Percentiles rank a stretch among this genome's conserved stretches.
Conservation (phyloP, 2,797 vertebrate species). For the Brotogeris chrysoptera region DNA sequence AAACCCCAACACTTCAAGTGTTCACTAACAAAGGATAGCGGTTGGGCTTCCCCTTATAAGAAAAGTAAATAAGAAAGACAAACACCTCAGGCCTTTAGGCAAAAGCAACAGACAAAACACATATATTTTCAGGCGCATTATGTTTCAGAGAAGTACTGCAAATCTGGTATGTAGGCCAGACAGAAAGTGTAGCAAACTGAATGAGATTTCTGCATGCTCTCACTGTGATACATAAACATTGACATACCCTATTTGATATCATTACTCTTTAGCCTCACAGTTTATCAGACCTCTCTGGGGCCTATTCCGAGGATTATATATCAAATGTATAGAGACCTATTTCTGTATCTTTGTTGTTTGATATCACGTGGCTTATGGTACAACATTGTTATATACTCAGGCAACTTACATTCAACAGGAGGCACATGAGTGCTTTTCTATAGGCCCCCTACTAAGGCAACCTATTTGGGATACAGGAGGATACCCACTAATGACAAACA, state of each 20-base stretch:
- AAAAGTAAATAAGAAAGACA: neutral
- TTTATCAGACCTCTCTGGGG: neutral
- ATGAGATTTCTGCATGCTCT: neutral
- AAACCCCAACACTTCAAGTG: neutral
- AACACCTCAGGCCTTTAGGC: neutral
- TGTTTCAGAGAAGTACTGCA: neutral
- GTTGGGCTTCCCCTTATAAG: neutral
- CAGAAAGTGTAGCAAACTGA: neutral
- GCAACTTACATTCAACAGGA: neutral
- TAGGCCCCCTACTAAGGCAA: rapidly evolving
- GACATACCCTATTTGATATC: neutral
- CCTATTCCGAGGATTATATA: neutral
- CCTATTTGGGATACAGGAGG: neutral
- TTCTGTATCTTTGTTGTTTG: neutral
- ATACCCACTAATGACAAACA: neutral
- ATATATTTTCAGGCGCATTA: neutral
- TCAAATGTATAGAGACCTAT: neutral
- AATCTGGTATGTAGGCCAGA: neutral
- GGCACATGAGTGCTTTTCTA: neutral
- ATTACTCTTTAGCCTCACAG: neutral
- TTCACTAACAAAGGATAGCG: neutral
- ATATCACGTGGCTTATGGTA: neutral
- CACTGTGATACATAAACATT: neutral
- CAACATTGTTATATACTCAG: neutral
- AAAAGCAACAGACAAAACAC: neutral